These are phyloP conservation scores for Enteromius fasciolatus DNA, from an alignment of 2,797 vertebrate genomes.

Conservation along the genomic window DNA sequence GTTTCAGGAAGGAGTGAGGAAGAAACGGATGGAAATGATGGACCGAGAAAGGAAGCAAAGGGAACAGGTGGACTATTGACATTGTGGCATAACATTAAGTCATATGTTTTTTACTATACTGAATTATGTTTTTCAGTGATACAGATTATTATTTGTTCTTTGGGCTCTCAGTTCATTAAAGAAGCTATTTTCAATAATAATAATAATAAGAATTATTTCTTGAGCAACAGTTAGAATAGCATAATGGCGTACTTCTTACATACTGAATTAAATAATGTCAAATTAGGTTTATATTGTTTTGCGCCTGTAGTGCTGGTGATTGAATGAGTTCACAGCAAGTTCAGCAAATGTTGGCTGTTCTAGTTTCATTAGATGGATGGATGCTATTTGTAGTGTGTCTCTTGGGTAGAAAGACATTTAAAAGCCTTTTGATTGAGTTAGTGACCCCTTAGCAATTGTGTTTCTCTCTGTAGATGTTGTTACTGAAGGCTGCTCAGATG, in stretches of 20 bases:
- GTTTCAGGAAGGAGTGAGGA: constrained; percentile 84
- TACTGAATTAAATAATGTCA: background rate
- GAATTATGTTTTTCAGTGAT: background rate
- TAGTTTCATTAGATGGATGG: background rate
- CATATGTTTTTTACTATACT: background rate
- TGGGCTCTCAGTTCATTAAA: background rate
- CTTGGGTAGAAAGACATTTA: constrained; percentile 13
- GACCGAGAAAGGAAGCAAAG: constrained; percentile 89
- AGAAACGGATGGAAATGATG: constrained; percentile 83
- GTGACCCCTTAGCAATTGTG: constrained; percentile 1
- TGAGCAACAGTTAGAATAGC: background rate
- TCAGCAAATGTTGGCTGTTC: background rate
- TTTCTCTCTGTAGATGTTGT: constrained; percentile 78
- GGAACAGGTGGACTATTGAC: constrained; percentile 83
- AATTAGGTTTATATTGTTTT: background rate
- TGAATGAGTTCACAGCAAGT: constrained; percentile 20
- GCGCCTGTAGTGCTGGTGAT: background rate
- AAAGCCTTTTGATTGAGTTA: constrained; percentile 20
- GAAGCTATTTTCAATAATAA: background rate
- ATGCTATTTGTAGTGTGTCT: constrained; percentile 19
- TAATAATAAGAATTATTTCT: background rate
- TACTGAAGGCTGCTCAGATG: constrained; percentile 88
- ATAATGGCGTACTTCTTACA: background rate
- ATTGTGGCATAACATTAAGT: background rate
- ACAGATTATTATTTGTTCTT: background rate